Evolutionary conservation across 1,140 invertebrate species (phyloP), one percentile per base, ranked within the genome.

Genomic region (Eupeodes corollae): DNA sequence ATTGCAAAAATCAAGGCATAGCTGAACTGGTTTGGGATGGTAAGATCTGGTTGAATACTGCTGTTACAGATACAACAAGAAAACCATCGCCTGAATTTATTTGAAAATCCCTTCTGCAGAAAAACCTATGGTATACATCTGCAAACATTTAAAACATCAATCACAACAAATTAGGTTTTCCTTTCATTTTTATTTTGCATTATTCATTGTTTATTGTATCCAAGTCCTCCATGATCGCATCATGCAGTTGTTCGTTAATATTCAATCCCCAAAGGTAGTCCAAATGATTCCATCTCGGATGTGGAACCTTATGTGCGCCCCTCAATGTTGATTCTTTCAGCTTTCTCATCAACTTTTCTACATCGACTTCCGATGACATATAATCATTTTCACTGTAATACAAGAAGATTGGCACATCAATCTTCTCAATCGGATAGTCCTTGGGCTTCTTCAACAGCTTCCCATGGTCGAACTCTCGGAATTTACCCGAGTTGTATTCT

Each of bases 341-440:
- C 30, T 67, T 51, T 1, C 58, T 58, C 18, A 67, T 68, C 21
- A 79, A 50, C 41, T 55, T 56, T 14, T 65, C 58, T 0, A 75
- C 69, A 55, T 75, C 77, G 43, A 66, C 64, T 10, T 75, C 68
- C n/a, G 71, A 61, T 9, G 76, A 72, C 33, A 80, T 61, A 68
- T 74, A 75, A 53, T 86, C 84, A 37, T 77, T 74, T 2, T 75
- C 66, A 43, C 79, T 79, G 52, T 75, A 83, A 54, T 80, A 81
- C 21, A 86, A 55, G 6, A 75, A 73, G 1, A 80, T 70, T 11
- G 80, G 83, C 47, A 75, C 71, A 6, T 69, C 74, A 14, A 86
- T 75, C 42, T 76, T 76, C 15, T 62, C 51, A 6, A 79, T 53
- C 38, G 75, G 63, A 52, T 79, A 79, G 13, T 63, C 54, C 0